Evolutionary conservation across 2,888 invertebrate species (phyloP), one percentile per base, ranked within the genome.

Genomic region (Agrilus cyanescens): DNA sequence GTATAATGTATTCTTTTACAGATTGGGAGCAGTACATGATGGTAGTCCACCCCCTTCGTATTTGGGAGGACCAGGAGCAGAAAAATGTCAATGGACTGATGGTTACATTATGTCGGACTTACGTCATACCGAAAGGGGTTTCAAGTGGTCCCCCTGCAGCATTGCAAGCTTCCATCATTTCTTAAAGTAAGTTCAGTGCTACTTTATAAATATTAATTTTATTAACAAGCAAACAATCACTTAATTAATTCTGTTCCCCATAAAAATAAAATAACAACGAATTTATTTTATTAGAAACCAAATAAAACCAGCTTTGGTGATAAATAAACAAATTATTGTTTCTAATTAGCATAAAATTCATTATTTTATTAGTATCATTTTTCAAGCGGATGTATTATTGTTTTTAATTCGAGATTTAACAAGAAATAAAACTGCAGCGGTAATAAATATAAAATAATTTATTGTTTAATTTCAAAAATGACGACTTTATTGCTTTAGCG

Each of bases 61-160:
- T 63, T 75, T 94, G 36, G 93, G 93, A 36, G 93, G 93, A 18
- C 93, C 93, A 0, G 93, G 93, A 12, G 93, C 93, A 14, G 89
- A 90, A 63, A 88, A 89, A 60, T 94, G 93, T 57, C 80, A 90
- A 53, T 93, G 93, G 93, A 90, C 93, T 61, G 93, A 94, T 65
- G 93, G 93, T 41, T 94, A 85, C 71, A 94, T 94, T 59, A 94
- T 93, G 91, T 89, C 89, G 41, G 93, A 94, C 69, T 73, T 94
- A 48, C 72, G 93, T 56, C 93, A 93, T 66, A 93, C 93, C 1
- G 93, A 93, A 69, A 82, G 91, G 61, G 93, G 93, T 18, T 94
- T 94, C 74, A 75, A 88, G 55, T 94, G 93, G 93, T 91, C 91
- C 7, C 80, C 89, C 15, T 94, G 93, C 69, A 89, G 87, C 56